Percentiles rank a stretch among this genome's conserved stretches.
Evolutionary conservation across 2,888 invertebrate species (phyloP).

Genomic region (Conomelus anceps): DNA sequence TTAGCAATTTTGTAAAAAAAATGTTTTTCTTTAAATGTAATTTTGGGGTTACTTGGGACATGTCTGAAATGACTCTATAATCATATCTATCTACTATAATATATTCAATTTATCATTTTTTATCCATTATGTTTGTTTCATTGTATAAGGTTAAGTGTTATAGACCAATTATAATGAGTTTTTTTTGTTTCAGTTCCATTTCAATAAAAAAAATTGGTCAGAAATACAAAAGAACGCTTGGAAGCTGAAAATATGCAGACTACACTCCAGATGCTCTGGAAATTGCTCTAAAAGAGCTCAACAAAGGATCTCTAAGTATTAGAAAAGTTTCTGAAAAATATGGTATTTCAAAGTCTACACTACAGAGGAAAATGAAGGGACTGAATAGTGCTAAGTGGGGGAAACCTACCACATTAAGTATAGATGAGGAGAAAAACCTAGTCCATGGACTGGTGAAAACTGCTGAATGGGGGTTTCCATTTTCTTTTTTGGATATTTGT

Average conservation of each 20-base stretch:
- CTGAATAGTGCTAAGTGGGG: slow-evolving; percentile 12
- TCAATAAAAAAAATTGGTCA: background rate
- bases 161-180: too few species aligned
- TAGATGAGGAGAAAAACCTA: slow-evolving; percentile 13
- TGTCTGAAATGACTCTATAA: too few species aligned
- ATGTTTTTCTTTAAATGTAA: too few species aligned
- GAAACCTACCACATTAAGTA: slow-evolving; percentile 13
- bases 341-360: slow-evolving; percentile 3
- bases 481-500: slow-evolving; percentile 22
- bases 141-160: too few species aligned
- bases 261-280: background rate
- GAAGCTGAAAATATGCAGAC: background rate
- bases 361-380: background rate
- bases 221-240: background rate
- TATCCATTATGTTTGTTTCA: too few species aligned
- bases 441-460: slow-evolving; percentile 15
- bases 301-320: background rate
- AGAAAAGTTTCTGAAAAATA: slow-evolving; percentile 1
- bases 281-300: background rate
- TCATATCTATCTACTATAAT: too few species aligned
- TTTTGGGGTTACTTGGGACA: too few species aligned
- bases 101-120: too few species aligned
- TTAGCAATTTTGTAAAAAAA: too few species aligned
- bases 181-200: too few species aligned
- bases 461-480: slow-evolving; percentile 27